phyloP scores from a whole-genome alignment of 2,888 invertebrate species.

The Ectemnius lituratus region DNA sequence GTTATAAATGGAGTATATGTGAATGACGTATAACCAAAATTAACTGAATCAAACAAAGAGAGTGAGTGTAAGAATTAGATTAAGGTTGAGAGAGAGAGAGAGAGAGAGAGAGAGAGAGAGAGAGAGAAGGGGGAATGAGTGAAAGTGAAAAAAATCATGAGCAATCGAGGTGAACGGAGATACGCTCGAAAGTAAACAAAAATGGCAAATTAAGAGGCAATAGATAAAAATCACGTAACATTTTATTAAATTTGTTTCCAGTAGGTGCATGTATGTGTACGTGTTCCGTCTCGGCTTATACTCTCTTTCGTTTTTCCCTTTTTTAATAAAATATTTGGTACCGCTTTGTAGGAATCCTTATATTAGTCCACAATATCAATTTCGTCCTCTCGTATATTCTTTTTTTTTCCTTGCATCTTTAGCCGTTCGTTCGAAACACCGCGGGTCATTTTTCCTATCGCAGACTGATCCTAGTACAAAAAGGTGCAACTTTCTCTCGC shows the following conservation, averaged over 20 bases:
- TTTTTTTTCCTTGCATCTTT: background rate
- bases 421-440: slow-evolving; percentile 28
- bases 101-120: slow-evolving; percentile 13
- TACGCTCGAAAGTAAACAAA: slow-evolving; percentile 43
- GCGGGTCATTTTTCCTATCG: slow-evolving; percentile 40
- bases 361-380: slow-evolving; percentile 56
- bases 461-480: slow-evolving; percentile 56
- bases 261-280: slow-evolving; percentile 61
- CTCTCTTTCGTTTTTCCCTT: slow-evolving; percentile 39
- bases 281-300: slow-evolving; percentile 55
- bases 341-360: slow-evolving; percentile 68
- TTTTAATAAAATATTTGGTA: slow-evolving; percentile 72
- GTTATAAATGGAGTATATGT: too few species aligned
- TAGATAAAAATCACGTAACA: slow-evolving; percentile 73
- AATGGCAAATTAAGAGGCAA: slow-evolving; percentile 63
- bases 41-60: background rate
- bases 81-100: slow-evolving; percentile 32
- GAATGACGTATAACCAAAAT: too few species aligned
- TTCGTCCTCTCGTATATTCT: slow-evolving; percentile 28
- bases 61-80: background rate
- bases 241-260: slow-evolving; percentile 71
- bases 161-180: slow-evolving; percentile 22
- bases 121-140: background rate
- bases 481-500: slow-evolving; percentile 56
- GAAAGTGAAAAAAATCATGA: slow-evolving; percentile 13